Evolutionary conservation across 2,113 vertebrate genomes (phyloP).

Genomic region (Nymphicus hollandicus): DNA sequence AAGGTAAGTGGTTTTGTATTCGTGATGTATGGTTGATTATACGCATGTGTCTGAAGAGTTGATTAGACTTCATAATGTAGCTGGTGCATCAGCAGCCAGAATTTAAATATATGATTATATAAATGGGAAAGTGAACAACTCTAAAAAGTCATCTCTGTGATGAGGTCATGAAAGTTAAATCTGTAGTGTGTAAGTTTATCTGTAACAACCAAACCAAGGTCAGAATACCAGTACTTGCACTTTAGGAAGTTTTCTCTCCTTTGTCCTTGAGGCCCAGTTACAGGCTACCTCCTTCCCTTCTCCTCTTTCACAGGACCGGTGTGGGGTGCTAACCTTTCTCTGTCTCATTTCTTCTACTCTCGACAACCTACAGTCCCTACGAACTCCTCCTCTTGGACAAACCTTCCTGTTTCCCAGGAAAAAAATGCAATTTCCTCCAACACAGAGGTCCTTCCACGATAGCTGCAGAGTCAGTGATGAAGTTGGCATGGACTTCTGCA

Average conservation of each 20-base stretch:
- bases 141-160: neutral
- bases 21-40: neutral
- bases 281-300: neutral
- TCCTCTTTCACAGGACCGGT: neutral
- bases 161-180: neutral
- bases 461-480: neutral
- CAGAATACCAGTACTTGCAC: neutral
- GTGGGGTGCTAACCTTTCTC: neutral
- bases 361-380: neutral
- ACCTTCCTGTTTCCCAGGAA: neutral
- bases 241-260: neutral
- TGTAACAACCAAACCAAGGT: neutral
- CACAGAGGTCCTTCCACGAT: neutral
- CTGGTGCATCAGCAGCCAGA: neutral
- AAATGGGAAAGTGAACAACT: neutral
- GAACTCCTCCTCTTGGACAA: neutral
- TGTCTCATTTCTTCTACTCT: neutral
- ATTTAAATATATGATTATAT: slow-evolving; percentile 37
- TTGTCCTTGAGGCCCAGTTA: neutral
- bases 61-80: slow-evolving; percentile 23
- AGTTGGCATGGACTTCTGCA: neutral
- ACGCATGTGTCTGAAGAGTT: neutral
- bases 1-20: neutral
- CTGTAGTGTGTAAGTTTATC: neutral
- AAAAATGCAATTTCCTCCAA: neutral